A percentile compares a stretch with the other conserved stretches of the same genome.
phyloP scores from a whole-genome alignment of 1,140 invertebrate genomes.

The Monomorium pharaonis region DNA sequence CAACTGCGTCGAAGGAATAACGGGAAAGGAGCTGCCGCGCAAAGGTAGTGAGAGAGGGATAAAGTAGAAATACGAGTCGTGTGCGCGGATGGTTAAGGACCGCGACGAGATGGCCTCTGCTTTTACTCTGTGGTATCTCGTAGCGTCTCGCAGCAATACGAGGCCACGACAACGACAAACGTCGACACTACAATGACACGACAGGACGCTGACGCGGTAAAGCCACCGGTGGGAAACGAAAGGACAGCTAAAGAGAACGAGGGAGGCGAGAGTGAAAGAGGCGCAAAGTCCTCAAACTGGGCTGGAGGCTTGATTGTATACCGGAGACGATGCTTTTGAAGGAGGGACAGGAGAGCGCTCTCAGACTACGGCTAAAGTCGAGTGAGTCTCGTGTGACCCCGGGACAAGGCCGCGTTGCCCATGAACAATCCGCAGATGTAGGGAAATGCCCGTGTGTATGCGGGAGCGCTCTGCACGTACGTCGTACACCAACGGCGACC shows the following conservation, averaged over 20 bases:
- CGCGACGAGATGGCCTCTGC: constrained; percentile 45
- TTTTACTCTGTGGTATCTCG: constrained; percentile 12
- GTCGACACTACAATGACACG: constrained; percentile 33
- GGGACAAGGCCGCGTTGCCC: constrained; percentile 23
- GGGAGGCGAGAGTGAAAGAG: neutral
- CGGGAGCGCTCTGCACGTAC: neutral
- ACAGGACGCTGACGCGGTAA: constrained; percentile 27
- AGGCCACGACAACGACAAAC: neutral
- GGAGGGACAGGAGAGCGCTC: constrained; percentile 61
- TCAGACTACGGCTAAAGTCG: constrained; percentile 68
- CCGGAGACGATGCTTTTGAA: constrained; percentile 65
- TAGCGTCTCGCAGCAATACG: neutral
- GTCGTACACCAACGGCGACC: neutral
- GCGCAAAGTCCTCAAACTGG: constrained; percentile 49
- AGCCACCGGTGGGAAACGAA: constrained; percentile 21
- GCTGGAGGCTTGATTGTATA: constrained; percentile 64
- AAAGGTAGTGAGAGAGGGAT: neutral
- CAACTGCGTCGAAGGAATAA: neutral
- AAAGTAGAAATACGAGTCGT: constrained; percentile 16
- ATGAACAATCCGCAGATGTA: constrained; percentile 19
- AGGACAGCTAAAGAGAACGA: neutral
- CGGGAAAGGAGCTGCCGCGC: neutral
- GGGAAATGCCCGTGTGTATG: neutral
- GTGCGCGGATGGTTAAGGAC: constrained; percentile 30
- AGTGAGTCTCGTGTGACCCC: constrained; percentile 70